These are phyloP conservation scores for Eudasyphora cyanicolor DNA, from an alignment of 2,888 invertebrate species.

Conservation along the genomic window DNA sequence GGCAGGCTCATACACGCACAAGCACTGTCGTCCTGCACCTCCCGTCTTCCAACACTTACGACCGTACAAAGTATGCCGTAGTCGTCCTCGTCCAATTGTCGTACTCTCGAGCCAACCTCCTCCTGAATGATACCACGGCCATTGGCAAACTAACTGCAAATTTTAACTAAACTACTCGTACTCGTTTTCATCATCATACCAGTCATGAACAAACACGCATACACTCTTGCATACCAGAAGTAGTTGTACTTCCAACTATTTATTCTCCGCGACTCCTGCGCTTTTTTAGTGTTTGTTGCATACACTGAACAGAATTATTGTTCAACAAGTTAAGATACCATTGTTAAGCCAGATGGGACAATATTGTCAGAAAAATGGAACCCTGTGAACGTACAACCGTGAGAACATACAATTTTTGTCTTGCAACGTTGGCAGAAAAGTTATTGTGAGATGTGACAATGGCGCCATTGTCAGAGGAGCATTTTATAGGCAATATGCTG, in stretches of 20 bases:
- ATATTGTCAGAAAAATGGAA: too few species aligned
- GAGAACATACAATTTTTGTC: too few species aligned
- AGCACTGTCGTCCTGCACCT: too few species aligned
- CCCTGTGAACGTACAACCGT: too few species aligned
- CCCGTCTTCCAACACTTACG: background rate
- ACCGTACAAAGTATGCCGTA: background rate
- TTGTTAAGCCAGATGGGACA: too few species aligned
- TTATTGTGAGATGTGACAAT: too few species aligned
- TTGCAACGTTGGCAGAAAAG: too few species aligned
- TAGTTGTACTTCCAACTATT: background rate
- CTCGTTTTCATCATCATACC: background rate
- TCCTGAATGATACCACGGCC: background rate
- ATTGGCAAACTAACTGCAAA: slow-evolving; percentile 25
- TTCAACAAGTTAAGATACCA: too few species aligned
- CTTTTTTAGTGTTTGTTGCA: background rate
- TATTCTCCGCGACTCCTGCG: background rate
- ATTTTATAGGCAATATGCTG: too few species aligned
- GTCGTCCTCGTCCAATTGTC: background rate
- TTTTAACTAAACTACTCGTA: slow-evolving; percentile 27
- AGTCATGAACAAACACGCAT: background rate
- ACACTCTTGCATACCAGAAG: too few species aligned
- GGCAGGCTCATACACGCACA: background rate
- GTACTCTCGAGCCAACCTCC: slow-evolving; percentile 17
- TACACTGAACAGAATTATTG: background rate
- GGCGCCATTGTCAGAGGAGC: too few species aligned